Conservation (phyloP, 2,888 invertebrate genomes). For the Hirtodrosophila histrioides region DNA sequence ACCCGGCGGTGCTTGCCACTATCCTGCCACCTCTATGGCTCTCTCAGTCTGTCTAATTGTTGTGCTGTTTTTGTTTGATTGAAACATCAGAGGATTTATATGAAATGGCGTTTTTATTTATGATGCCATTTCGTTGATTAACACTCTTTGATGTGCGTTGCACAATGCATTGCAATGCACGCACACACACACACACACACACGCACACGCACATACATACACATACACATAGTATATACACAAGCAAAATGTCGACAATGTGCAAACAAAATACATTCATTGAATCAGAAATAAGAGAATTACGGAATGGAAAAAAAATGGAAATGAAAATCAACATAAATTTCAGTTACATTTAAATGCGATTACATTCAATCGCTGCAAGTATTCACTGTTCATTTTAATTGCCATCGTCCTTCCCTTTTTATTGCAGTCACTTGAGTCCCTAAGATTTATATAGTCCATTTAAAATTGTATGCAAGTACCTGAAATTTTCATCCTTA, state of each 20-base stretch:
- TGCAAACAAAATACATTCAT: conserved; percentile 39
- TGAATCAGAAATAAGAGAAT: conserved; percentile 16
- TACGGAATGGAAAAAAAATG: neutral
- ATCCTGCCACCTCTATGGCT: neutral
- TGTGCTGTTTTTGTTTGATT: conserved; percentile 69
- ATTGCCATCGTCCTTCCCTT: neutral
- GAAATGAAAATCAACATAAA: conserved; percentile 2
- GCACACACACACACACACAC: neutral
- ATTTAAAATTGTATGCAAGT: too few species aligned
- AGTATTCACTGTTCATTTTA: neutral
- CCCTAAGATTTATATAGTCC: too few species aligned
- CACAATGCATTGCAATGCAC: conserved; percentile 6
- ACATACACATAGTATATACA: neutral
- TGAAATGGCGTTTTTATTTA: conserved; percentile 76
- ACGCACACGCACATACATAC: neutral
- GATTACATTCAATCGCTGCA: conserved; percentile 8
- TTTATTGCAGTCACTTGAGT: too few species aligned
- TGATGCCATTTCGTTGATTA: conserved; percentile 79
- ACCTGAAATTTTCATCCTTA: too few species aligned
- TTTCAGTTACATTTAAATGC: conserved; percentile 25
- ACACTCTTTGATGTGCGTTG: conserved; percentile 67
- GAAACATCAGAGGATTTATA: conserved; percentile 75
- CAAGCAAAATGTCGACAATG: conserved; percentile 21
- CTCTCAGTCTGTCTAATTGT: conserved; percentile 29
- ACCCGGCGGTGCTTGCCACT: neutral